Percentiles rank a stretch among this genome's conserved stretches.
Conservation (phyloP, 2,797 vertebrate genomes). For the Pagetopsis macropterus region DNA sequence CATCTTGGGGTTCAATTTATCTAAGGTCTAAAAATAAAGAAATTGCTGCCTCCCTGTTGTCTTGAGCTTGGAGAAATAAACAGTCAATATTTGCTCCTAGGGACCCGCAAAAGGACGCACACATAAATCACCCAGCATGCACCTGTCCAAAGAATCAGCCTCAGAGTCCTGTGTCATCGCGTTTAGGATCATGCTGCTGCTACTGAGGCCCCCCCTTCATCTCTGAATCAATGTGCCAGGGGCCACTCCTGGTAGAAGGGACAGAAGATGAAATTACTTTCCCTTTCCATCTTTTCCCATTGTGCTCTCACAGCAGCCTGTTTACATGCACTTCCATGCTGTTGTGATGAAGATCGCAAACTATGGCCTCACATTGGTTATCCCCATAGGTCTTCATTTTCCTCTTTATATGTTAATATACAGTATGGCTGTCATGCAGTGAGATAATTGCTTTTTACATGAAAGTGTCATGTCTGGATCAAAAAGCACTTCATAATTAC, state of each 20-base stretch:
- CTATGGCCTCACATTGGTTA: constrained; percentile 39
- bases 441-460: constrained; percentile 33
- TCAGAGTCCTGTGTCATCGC: constrained; percentile 82
- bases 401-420: constrained; percentile 45
- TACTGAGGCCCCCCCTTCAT: constrained; percentile 73
- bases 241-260: constrained; percentile 54
- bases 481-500: constrained; percentile 31
- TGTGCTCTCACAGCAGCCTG: constrained; percentile 42
- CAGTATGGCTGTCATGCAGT: constrained; percentile 3
- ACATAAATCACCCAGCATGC: constrained; percentile 87
- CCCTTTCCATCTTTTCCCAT: constrained; percentile 64
- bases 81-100: constrained; percentile 86
- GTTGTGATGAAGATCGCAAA: constrained; percentile 49
- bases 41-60: constrained; percentile 82
- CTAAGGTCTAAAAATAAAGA: constrained; percentile 81
- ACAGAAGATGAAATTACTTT: constrained; percentile 73
- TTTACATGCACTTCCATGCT: constrained; percentile 46
- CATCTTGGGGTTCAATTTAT: constrained; percentile 85
- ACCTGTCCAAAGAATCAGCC: constrained; percentile 83
- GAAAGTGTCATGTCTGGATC: constrained; percentile 14
- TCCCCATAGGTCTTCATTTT: constrained; percentile 19
- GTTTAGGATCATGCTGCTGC: constrained; percentile 79
- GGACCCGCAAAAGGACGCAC: constrained; percentile 73
- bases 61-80: constrained; percentile 84
- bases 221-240: constrained; percentile 79